Evolutionary conservation across 35 echinoderm and acorn worm species (phyloP).

Genomic region (Ophioderma brevispina): DNA sequence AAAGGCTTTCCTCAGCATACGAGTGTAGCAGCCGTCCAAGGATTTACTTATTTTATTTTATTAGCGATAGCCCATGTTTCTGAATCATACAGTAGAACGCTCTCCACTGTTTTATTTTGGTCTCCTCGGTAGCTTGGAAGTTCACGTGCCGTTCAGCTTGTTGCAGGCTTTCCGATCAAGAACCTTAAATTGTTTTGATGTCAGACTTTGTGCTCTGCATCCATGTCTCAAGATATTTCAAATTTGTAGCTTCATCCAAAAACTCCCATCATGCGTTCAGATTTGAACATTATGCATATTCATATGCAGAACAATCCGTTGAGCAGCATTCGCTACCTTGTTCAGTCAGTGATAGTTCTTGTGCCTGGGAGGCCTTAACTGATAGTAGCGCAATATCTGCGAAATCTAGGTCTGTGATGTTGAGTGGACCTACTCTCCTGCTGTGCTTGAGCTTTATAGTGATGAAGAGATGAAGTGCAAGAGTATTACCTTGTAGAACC

Average conservation of each 20-base stretch:
- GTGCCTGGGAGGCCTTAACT: not conserved
- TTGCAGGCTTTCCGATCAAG: constrained; percentile 17
- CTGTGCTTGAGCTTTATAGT: not conserved
- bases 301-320: not conserved
- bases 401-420: constrained; percentile 50
- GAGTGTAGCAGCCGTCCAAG: constrained; percentile 5
- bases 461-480: constrained; percentile 41
- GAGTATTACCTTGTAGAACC: constrained; percentile 51
- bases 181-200: not conserved
- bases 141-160: constrained; percentile 8
- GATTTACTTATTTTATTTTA: not conserved
- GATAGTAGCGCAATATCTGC: constrained; percentile 39
- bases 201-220: not conserved
- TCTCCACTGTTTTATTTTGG: not conserved
- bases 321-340: not conserved
- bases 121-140: not conserved
- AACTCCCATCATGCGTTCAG: not conserved
- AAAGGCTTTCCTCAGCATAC: not conserved
- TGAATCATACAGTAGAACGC: not conserved
- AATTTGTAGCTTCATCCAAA: not conserved
- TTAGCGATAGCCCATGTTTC: constrained; percentile 16
- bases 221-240: not conserved
- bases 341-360: not conserved
- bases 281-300: not conserved
- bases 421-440: constrained; percentile 23